Conservation (phyloP, 2,113 vertebrate species). For the Turdus rufiventris region DNA sequence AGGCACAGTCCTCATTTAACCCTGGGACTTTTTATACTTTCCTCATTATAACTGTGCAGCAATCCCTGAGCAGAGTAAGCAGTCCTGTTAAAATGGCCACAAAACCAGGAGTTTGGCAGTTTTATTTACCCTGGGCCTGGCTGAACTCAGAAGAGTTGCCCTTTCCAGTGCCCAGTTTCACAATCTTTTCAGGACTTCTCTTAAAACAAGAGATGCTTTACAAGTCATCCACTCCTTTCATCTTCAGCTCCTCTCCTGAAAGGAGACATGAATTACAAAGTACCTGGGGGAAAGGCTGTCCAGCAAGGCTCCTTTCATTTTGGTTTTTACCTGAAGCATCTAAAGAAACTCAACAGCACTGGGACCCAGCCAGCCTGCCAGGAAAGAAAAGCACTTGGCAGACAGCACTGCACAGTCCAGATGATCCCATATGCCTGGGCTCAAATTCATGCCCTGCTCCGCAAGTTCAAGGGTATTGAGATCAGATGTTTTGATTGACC, state of each 20-base stretch:
- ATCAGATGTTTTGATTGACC: conserved; percentile 53
- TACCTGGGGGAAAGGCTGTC: not conserved
- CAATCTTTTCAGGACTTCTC: not conserved
- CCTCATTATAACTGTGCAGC: not conserved
- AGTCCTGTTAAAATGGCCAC: not conserved
- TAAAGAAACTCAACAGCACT: not conserved
- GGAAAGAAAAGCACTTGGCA: conserved; percentile 28
- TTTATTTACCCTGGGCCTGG: not conserved
- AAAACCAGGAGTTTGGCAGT: not conserved
- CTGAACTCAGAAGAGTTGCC: not conserved
- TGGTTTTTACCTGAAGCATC: not conserved
- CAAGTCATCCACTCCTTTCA: not conserved
- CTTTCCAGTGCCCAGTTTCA: not conserved
- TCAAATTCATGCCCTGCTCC: not conserved
- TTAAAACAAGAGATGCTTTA: not conserved
- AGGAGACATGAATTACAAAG: not conserved
- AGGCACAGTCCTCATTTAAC: not conserved
- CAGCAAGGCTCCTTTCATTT: not conserved
- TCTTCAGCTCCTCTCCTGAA: not conserved
- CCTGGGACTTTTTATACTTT: not conserved
- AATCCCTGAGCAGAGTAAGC: not conserved
- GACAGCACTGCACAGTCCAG: not conserved
- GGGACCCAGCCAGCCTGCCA: not conserved
- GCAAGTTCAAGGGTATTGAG: conserved; percentile 41
- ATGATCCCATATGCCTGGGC: not conserved